Base-by-base conservation (phyloP, 2,888 invertebrate genomes). In the Drosophila yooni region DNA sequence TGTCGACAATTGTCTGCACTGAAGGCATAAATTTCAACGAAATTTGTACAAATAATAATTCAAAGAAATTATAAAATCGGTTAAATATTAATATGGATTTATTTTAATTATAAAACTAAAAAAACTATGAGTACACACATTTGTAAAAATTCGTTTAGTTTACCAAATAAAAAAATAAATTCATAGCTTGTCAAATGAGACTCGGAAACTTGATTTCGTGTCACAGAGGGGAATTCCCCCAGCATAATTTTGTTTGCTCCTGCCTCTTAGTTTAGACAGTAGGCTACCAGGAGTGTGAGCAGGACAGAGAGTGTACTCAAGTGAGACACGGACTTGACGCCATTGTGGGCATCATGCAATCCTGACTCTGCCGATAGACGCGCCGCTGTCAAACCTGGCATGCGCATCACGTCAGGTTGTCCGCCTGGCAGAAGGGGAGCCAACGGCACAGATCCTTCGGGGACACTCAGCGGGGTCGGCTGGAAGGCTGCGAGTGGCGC, bases 331-430 rank as follows among this genome's bases (percentile, higher is more conserved):
- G 74, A 59, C 40, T 66, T 66, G 15, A 21, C 66, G 0, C 64
- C 52, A 34, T 61, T 81, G 31, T 76, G 81, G 0, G 84, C 83
- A 56, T 81, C 77, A 29, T 64, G 74, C 5, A 90, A 29, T 11
- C 81, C 80, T 5, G 87, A 85, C 11, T 90, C 83, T 2, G 83
- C 82, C 0, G 88, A 82, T 1, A 91, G 66, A 25, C 81, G 76
- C 2, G 91, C 85, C 7, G 73, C 76, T 0, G 91, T 84, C 11
- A 81, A 54, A 11, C 92, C 92, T 2, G 92, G 92, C 81, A 92
- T 83, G 61, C 81, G 89, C 89, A 92, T 91, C 7, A 91, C 76
- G 60, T 87, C 91, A 0, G 91, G 89, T 5, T 77, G 79, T 0
- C 75, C 76, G 2, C 85, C 85, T 0, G 88, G 76, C 11, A 71